Conservation (phyloP, 2,113 vertebrate species). For the Pogona vitticeps region DNA sequence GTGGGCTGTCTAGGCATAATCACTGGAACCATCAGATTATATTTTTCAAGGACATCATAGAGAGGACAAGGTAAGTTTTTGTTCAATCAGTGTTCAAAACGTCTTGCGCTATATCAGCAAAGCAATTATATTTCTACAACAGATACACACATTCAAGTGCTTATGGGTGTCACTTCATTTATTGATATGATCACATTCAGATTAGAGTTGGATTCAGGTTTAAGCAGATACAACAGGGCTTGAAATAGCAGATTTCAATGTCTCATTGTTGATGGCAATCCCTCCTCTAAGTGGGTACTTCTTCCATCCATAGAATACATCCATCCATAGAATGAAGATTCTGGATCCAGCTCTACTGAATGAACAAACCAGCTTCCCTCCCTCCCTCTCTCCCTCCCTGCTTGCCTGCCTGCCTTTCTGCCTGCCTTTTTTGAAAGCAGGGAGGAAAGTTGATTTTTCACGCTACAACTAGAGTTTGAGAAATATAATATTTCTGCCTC, state of each 20-base stretch:
- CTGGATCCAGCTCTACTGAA: too few species aligned
- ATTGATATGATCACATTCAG: not conserved
- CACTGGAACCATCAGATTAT: not conserved
- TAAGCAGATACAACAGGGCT: too few species aligned
- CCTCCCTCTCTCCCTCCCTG: not conserved
- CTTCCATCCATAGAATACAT: too few species aligned
- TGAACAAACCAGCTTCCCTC: not conserved
- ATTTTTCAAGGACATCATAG: not conserved
- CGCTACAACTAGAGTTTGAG: not conserved
- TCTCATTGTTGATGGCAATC: too few species aligned
- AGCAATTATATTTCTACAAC: not conserved
- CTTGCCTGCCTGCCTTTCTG: too few species aligned
- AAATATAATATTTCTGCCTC: not conserved
- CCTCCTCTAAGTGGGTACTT: too few species aligned
- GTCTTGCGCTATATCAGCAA: not conserved
- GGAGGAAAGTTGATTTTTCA: not conserved
- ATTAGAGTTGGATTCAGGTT: too few species aligned
- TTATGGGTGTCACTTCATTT: not conserved
- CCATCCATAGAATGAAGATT: too few species aligned
- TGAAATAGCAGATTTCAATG: too few species aligned
- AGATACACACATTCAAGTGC: not conserved
- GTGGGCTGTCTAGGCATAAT: not conserved
- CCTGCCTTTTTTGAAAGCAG: not conserved
- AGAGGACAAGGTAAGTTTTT: not conserved
- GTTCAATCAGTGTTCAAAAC: not conserved